Evolutionary conservation across 2,113 vertebrate species (phyloP).

Genomic region (Rhizomys pruinosus): DNA sequence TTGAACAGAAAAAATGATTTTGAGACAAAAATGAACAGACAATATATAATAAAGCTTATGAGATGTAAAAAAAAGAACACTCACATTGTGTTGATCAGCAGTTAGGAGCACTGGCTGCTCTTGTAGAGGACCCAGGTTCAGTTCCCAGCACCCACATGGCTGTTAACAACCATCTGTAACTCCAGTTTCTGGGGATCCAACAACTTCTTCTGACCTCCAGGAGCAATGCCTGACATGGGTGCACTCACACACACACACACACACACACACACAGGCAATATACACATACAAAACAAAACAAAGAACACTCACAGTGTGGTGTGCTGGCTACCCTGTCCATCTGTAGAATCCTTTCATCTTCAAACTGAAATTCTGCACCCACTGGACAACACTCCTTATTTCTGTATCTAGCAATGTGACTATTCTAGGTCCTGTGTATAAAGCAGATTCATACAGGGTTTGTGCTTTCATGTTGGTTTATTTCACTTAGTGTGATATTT

Average conservation of each 20-base stretch:
- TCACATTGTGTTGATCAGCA: neutral
- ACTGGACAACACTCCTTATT: neutral
- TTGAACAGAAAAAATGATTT: too few relatives aligned
- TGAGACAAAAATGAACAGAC: too few relatives aligned
- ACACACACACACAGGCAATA: neutral
- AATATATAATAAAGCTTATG: too few relatives aligned
- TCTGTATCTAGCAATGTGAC: neutral
- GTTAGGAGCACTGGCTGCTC: neutral
- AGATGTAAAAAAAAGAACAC: too few relatives aligned
- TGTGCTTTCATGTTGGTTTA: neutral
- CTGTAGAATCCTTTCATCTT: neutral
- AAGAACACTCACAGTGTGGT: accelerated
- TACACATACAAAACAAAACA: neutral
- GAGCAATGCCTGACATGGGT: too few relatives aligned
- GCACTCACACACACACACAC: too few relatives aligned
- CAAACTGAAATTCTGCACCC: neutral
- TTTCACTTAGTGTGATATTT: neutral
- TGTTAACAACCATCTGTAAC: neutral
- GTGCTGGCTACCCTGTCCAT: too few relatives aligned
- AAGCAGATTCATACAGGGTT: neutral
- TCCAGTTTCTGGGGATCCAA: neutral
- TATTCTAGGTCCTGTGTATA: neutral
- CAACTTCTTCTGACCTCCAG: too few relatives aligned
- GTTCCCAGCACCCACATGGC: neutral
- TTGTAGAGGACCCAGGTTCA: neutral